Evolutionary conservation across 1,140 invertebrate species (phyloP).

Genomic region (Zelostemma sp.): DNA sequence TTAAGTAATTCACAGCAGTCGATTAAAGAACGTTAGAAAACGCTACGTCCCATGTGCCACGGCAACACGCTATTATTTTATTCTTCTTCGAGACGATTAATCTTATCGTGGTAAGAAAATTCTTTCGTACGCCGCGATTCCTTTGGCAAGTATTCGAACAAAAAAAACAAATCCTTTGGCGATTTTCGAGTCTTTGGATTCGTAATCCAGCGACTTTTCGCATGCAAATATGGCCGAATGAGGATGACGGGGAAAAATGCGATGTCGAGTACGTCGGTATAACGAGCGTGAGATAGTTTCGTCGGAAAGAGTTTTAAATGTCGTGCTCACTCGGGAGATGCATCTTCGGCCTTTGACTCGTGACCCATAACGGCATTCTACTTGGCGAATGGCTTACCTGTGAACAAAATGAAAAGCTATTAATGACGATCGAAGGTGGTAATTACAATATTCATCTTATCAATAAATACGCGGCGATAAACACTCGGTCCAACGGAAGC

Average conservation of each 20-base stretch:
- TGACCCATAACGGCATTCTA: conserved; percentile 54
- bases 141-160: no score
- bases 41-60: conserved; percentile 43
- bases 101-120: no score
- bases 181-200: no score
- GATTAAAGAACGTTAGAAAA: conserved; percentile 46
- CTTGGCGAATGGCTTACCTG: conserved; percentile 49
- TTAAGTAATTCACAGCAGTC: conserved; percentile 48
- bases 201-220: no score
- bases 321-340: conserved; percentile 54
- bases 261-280: conserved; percentile 43
- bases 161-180: no score
- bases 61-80: conserved; percentile 34
- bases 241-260: conserved; percentile 38
- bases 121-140: no score
- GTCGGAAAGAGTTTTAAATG: conserved; percentile 54
- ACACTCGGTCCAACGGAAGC: conserved; percentile 28
- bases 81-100: no score
- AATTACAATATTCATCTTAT: conserved; percentile 51
- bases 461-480: conserved; percentile 37
- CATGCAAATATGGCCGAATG: conserved; percentile 31
- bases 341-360: conserved; percentile 54
- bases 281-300: conserved; percentile 51
- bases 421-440: conserved; percentile 50
- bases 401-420: conserved; percentile 52